Percentiles rank a stretch among this genome's conserved stretches.
Conservation (phyloP, 2,113 vertebrate species). For the Nannobrachium achirus region DNA sequence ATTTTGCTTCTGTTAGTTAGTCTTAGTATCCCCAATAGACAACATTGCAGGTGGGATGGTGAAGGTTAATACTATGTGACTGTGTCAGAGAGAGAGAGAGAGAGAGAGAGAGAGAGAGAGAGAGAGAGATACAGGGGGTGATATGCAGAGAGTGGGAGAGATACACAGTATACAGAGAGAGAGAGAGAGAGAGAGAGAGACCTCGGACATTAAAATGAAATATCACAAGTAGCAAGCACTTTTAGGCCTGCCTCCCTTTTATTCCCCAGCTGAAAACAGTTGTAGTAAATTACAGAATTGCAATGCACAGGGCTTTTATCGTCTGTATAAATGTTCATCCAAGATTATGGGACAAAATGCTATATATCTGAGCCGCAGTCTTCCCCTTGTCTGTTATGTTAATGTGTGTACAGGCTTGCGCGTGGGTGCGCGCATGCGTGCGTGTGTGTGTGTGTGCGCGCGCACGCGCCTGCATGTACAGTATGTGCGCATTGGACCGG, state of each 20-base stretch:
- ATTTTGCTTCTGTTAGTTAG: constrained; percentile 26
- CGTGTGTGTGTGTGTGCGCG: constrained; percentile 12
- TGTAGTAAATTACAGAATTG: constrained; percentile 59
- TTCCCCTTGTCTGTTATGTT: constrained; percentile 38
- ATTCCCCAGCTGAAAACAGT: constrained; percentile 43
- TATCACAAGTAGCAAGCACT: constrained; percentile 36
- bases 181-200: neutral
- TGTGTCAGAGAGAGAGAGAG: constrained; percentile 44
- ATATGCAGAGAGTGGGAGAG: too few relatives aligned
- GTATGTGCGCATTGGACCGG: constrained; percentile 4
- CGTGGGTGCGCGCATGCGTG: constrained; percentile 18
- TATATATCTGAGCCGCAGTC: constrained; percentile 39
- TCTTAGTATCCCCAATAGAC: constrained; percentile 46
- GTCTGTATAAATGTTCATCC: constrained; percentile 58
- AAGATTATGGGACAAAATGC: constrained; percentile 46
- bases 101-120: neutral
- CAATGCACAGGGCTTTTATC: constrained; percentile 54
- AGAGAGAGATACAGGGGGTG: too few relatives aligned
- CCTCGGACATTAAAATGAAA: constrained; percentile 64
- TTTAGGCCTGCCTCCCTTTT: constrained; percentile 39
- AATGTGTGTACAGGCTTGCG: neutral
- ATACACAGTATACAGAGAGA: constrained; percentile 22
- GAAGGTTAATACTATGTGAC: constrained; percentile 61
- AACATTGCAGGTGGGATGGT: constrained; percentile 49
- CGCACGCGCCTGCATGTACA: too few relatives aligned